Percentiles rank a stretch among this genome's conserved stretches.
These are phyloP conservation scores for Drosophila bocqueti DNA, from an alignment of 1,140 invertebrate genomes.

Conservation along the genomic window DNA sequence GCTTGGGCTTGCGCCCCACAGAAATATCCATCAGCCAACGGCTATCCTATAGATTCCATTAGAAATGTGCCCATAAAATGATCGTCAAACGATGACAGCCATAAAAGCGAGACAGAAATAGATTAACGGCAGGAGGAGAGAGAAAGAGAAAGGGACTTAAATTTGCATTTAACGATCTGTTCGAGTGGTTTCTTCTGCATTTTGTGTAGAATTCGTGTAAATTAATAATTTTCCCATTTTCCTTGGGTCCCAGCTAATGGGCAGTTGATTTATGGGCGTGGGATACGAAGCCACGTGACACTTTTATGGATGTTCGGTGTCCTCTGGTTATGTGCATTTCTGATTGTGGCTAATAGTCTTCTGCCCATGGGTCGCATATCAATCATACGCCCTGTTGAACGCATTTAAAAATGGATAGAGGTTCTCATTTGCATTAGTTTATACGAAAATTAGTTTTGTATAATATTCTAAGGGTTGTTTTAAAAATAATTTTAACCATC, in stretches of 20 bases:
- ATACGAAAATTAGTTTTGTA: too few relatives aligned
- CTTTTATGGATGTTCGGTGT: constrained; percentile 64
- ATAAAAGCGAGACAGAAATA: constrained; percentile 31
- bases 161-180: constrained; percentile 58
- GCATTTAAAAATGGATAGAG: background rate
- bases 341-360: constrained; percentile 58
- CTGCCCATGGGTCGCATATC: constrained; percentile 48
- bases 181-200: constrained; percentile 39
- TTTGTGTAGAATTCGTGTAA: constrained; percentile 32
- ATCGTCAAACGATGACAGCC: constrained; percentile 43
- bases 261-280: constrained; percentile 63
- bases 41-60: constrained; percentile 31
- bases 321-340: constrained; percentile 65
- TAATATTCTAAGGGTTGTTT: background rate
- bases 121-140: background rate
- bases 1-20: background rate
- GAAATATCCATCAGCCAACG: constrained; percentile 6
- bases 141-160: background rate
- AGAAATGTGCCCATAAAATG: constrained; percentile 37
- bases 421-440: background rate
- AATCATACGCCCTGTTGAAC: constrained; percentile 70
- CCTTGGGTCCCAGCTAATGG: constrained; percentile 55
- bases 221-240: constrained; percentile 40
- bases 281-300: constrained; percentile 45
- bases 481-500: background rate